These are phyloP conservation scores for Callyntrura sp. DNA, from an alignment of 2,888 invertebrate species.

Conservation along the genomic window DNA sequence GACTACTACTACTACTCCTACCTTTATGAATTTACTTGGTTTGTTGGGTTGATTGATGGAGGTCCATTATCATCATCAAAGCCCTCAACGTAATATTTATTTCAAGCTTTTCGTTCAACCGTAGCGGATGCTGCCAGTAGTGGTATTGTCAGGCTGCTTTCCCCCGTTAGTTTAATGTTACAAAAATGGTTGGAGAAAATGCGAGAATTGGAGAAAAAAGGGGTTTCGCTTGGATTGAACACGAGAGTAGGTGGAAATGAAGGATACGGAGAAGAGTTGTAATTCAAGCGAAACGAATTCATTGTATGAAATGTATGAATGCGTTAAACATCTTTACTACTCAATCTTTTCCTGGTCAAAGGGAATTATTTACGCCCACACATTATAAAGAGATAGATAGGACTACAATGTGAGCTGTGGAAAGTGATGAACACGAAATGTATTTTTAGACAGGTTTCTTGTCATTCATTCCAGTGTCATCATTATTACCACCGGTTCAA, in stretches of 20 bases:
- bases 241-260: background rate
- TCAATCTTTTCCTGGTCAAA: constrained; percentile 21
- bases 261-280: background rate
- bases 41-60: constrained; percentile 63
- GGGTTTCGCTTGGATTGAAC: background rate
- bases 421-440: background rate
- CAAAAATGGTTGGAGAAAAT: background rate
- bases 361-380: constrained; percentile 44
- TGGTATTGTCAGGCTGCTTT: background rate
- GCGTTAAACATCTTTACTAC: background rate
- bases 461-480: constrained; percentile 18
- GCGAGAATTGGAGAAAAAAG: constrained; percentile 1
- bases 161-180: background rate
- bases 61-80: constrained; percentile 71
- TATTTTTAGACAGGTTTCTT: constrained; percentile 42
- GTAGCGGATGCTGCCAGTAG: background rate
- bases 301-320: constrained; percentile 30
- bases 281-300: constrained; percentile 30
- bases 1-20: too few relatives aligned
- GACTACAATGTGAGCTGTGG: background rate
- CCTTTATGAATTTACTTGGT: background rate
- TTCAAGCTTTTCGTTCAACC: background rate
- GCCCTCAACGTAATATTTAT: background rate
- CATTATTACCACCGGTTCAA: constrained; percentile 10
- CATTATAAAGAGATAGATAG: background rate